Evolutionary conservation across 1,140 invertebrate species (phyloP).

Genomic region (Drosophila setifemur): DNA sequence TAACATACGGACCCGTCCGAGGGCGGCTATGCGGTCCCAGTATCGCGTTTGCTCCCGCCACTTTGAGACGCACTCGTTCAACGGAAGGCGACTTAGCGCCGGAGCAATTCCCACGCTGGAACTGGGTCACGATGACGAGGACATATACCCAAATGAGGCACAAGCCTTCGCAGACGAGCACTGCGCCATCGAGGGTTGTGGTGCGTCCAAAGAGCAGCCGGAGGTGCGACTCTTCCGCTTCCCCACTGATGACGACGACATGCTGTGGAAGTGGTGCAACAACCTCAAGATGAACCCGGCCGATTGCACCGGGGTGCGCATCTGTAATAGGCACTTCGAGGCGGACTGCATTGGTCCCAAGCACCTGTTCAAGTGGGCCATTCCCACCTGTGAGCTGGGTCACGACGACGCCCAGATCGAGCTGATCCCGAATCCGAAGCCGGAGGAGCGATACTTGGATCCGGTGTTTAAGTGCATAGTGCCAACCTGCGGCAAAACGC

Average conservation of each 20-base stretch:
- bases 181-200: conserved; percentile 65
- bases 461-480: conserved; percentile 74
- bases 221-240: conserved; percentile 74
- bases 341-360: conserved; percentile 67
- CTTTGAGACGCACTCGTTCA: conserved; percentile 75
- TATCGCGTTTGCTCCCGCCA: conserved; percentile 70
- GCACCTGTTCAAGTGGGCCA: conserved; percentile 69
- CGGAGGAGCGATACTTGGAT: conserved; percentile 63
- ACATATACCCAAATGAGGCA: conserved; percentile 73
- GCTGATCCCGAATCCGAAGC: conserved; percentile 63
- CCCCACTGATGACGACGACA: conserved; percentile 72
- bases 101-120: conserved; percentile 76
- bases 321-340: conserved; percentile 76
- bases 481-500: conserved; percentile 73
- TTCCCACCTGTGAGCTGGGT: conserved; percentile 61
- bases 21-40: conserved; percentile 49
- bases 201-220: conserved; percentile 56
- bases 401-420: conserved; percentile 67
- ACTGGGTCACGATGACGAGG: conserved; percentile 65
- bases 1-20: conserved; percentile 57
- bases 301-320: conserved; percentile 69
- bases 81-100: conserved; percentile 55
- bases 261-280: conserved; percentile 78
- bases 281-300: conserved; percentile 76
- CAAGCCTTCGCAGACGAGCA: conserved; percentile 70